Evolutionary conservation across 2,888 invertebrate genomes (phyloP).

Genomic region (Mantis religiosa): DNA sequence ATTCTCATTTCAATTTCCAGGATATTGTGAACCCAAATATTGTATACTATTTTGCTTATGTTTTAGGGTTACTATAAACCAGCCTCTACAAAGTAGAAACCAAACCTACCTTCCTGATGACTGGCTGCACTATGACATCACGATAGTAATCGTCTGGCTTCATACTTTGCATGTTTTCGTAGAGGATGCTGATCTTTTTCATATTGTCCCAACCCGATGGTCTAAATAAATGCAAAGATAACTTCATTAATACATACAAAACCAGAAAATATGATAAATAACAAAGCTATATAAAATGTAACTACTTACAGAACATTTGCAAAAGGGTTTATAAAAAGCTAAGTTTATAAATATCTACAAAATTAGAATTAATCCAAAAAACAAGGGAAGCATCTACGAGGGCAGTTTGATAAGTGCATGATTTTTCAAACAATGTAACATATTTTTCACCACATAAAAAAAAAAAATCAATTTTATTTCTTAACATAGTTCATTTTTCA

Average conservation of each 20-base stretch:
- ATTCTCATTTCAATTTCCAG: background rate
- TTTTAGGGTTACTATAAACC: background rate
- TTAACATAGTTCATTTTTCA: too few relatives aligned
- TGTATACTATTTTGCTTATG: too few relatives aligned
- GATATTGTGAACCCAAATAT: too few relatives aligned
- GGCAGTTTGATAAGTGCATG: too few relatives aligned
- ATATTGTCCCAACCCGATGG: conserved; percentile 99
- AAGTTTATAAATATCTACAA: background rate
- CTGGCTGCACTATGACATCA: conserved; percentile 86
- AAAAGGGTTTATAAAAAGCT: background rate
- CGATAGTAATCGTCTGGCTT: conserved; percentile 56
- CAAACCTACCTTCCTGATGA: conserved; percentile 72
- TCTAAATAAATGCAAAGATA: conserved; percentile 49
- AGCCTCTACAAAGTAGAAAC: background rate
- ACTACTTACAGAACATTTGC: background rate
- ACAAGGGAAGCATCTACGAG: too few relatives aligned
- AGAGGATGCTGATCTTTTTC: conserved; percentile 95
- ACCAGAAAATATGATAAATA: too few relatives aligned
- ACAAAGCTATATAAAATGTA: too few relatives aligned
- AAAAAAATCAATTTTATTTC: too few relatives aligned
- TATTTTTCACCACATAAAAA: too few relatives aligned
- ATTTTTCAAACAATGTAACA: too few relatives aligned
- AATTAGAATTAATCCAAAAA: background rate
- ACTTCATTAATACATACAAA: too few relatives aligned
- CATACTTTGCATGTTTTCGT: conserved; percentile 92